Evolutionary conservation across 2,797 vertebrate species (phyloP), one percentile per base, ranked within the genome.

Genomic region (Chaetodon trifasciatus): DNA sequence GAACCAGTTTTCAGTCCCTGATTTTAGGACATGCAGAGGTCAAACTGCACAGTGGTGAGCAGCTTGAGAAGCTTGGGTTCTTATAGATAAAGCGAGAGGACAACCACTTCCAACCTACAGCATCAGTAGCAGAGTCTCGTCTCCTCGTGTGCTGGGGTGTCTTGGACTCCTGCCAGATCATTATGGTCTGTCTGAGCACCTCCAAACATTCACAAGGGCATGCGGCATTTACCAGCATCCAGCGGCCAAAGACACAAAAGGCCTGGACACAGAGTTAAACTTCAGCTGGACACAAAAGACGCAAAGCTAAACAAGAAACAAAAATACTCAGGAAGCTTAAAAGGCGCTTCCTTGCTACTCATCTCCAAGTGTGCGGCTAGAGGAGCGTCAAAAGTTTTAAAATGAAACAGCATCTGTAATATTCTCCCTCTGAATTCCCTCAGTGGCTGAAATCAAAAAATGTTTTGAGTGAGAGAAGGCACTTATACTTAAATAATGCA

Each of bases 91-190:
- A 84, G 67, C 2, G 6, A 85, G 68, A 79, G 69, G 74, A 81
- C 66, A 37, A 76, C 66, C 80, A 73, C 74, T 67, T 83, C 70
- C 71, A 82, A 52, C 76, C 72, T 76, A 72, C 49, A 79, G 84
- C 19, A 78, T 84, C 81, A 76, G 71, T 24, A 78, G 65, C 80
- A 80, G 61, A 12, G 76, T 39, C 70, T 74, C 0, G 13, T 78
- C 78, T 85, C 61, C 65, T 78, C 16, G 1, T 78, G 74, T 74
- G 56, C 56, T 67, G 63, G 23, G 37, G 15, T 56, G 66, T 66
- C 77, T 78, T 90, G 91, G 89, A 89, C 6, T 49, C 61, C 70
- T 58, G 90, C 89, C 88, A 91, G 75, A 88, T 87, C 83, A 89
- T 89, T 88, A 89, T 73, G 69, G 82, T 82, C 73, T 76, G 70